A percentile compares a stretch with the other conserved stretches of the same genome.
Evolutionary conservation across 2,113 vertebrate genomes (phyloP).

Genomic region (Gavialis gangeticus): DNA sequence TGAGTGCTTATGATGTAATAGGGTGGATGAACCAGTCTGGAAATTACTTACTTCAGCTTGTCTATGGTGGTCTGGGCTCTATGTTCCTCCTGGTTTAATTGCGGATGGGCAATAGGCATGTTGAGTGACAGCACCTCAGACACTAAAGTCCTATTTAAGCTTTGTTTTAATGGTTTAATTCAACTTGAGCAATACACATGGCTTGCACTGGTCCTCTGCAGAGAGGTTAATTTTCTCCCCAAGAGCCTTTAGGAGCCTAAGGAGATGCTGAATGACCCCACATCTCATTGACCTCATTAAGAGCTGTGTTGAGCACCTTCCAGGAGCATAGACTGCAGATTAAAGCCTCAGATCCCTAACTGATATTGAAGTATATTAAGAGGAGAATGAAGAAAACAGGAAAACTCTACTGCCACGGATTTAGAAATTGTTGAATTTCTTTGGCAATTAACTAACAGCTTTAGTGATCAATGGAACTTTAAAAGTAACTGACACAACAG

Average conservation of each 20-base stretch:
- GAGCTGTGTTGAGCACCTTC: background rate
- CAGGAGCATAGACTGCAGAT: background rate
- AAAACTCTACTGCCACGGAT: background rate
- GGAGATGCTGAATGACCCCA: background rate
- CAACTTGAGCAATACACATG: background rate
- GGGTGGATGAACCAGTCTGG: background rate
- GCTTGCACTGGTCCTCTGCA: background rate
- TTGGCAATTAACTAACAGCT: background rate
- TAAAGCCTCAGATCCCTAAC: background rate
- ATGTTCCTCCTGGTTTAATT: accelerated
- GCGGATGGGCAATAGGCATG: background rate
- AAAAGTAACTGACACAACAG: background rate
- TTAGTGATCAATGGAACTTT: background rate
- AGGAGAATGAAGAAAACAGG: background rate
- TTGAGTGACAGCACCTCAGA: background rate
- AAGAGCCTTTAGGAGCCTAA: accelerated
- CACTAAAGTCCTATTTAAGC: background rate
- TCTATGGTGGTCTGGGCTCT: background rate
- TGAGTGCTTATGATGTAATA: background rate
- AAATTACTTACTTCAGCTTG: background rate
- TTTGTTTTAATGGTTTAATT: background rate
- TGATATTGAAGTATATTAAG: background rate
- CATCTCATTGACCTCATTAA: background rate
- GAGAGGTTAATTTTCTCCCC: background rate
- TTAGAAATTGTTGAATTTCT: background rate